Conservation (phyloP, 2,888 invertebrate species). For the Agrotis ipsilon region DNA sequence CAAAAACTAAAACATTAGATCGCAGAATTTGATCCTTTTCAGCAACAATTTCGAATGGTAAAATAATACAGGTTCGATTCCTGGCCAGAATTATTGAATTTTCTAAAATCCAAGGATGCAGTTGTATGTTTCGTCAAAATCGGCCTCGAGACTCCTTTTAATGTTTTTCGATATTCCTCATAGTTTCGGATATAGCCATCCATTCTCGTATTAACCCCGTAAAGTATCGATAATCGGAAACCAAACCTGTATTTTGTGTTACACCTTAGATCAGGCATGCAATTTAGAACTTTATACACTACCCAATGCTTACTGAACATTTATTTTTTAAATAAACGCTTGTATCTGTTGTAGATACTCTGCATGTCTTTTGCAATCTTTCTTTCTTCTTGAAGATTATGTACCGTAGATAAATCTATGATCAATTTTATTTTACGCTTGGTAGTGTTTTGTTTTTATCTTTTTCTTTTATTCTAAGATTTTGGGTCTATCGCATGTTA, state of each 20-base stretch:
- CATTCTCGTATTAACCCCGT: too few species aligned
- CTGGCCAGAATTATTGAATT: too few species aligned
- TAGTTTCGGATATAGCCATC: too few species aligned
- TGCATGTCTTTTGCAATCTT: not conserved
- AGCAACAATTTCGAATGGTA: too few species aligned
- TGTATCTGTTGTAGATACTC: not conserved
- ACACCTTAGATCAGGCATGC: not conserved
- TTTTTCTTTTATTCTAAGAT: constrained; percentile 16
- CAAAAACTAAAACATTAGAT: too few species aligned
- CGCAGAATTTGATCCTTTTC: too few species aligned
- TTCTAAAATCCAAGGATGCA: too few species aligned
- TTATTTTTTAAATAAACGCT: not conserved
- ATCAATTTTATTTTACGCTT: constrained; percentile 12
- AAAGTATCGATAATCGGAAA: too few species aligned
- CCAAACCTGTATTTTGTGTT: not conserved
- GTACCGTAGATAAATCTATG: not conserved
- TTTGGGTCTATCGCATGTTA: constrained; percentile 32
- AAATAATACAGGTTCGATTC: too few species aligned
- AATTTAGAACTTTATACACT: constrained; percentile 6
- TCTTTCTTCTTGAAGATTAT: not conserved
- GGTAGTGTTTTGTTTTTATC: constrained; percentile 7
- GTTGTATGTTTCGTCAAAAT: too few species aligned
- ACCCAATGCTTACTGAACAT: constrained; percentile 21
- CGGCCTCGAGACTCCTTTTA: too few species aligned
- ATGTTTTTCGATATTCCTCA: too few species aligned